Percentiles rank a stretch among this genome's conserved stretches.
Evolutionary conservation across 2,113 vertebrate genomes (phyloP).

Genomic region (mouse (Mus musculus)): DNA sequence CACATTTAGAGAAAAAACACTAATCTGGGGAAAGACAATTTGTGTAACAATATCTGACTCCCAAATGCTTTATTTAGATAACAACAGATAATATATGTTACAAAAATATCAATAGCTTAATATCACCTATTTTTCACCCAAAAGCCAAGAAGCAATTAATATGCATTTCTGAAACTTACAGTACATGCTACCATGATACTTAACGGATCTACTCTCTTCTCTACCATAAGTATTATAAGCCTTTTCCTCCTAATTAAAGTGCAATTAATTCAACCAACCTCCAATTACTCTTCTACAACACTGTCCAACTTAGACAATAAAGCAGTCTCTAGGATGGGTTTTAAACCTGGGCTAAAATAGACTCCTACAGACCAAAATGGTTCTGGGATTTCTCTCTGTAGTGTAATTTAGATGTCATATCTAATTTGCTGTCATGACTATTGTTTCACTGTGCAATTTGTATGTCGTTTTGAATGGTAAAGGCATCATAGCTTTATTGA

Average conservation of each 20-base stretch:
- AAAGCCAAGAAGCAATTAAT: constrained; percentile 51
- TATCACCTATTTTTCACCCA: constrained; percentile 24
- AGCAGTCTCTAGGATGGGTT: constrained; percentile 72
- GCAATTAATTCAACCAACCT: constrained; percentile 82
- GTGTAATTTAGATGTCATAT: constrained; percentile 84
- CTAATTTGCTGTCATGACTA: constrained; percentile 84
- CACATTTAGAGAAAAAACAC: constrained; percentile 47
- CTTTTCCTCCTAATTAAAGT: constrained; percentile 81
- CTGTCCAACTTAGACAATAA: constrained; percentile 76
- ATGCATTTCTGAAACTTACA: constrained; percentile 66
- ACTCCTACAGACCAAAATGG: constrained; percentile 78
- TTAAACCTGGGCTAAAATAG: constrained; percentile 79
- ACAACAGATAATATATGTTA: constrained; percentile 41
- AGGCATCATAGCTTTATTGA: constrained; percentile 82
- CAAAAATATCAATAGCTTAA: constrained; percentile 63
- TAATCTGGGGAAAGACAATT: constrained; percentile 50
- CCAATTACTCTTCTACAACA: constrained; percentile 80
- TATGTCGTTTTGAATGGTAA: constrained; percentile 81
- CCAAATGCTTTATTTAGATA: constrained; percentile 60
- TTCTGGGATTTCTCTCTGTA: constrained; percentile 78
- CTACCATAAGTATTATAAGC: constrained; percentile 73
- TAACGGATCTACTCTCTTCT: constrained; percentile 66
- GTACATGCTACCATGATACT: constrained; percentile 61
- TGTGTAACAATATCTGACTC: constrained; percentile 26
- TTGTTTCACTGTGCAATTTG: constrained; percentile 84